Evolutionary conservation across 1,140 invertebrate genomes (phyloP).

Genomic region (Bradysia coprophila): DNA sequence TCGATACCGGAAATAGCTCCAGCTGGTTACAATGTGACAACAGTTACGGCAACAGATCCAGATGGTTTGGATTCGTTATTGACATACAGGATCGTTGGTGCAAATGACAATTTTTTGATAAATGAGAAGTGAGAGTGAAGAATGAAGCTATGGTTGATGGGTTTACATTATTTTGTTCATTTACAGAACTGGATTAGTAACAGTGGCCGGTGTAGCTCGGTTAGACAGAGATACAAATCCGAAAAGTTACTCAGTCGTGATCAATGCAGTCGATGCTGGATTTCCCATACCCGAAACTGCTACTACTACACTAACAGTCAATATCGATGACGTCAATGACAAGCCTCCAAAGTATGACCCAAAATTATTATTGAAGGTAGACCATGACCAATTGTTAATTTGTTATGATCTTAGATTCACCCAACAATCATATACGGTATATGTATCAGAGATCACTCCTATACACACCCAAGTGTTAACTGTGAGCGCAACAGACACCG

Average conservation of each 20-base stretch:
- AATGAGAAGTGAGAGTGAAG: slow-evolving; percentile 35
- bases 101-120: slow-evolving; percentile 63
- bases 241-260: slow-evolving; percentile 45
- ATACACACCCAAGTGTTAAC: slow-evolving; percentile 42
- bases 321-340: slow-evolving; percentile 64
- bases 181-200: slow-evolving; percentile 46
- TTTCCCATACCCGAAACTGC: slow-evolving; percentile 55
- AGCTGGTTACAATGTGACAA: slow-evolving; percentile 46
- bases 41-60: slow-evolving; percentile 50
- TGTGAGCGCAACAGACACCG: slow-evolving; percentile 46
- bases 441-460: slow-evolving; percentile 49
- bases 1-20: slow-evolving; percentile 49
- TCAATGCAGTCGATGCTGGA: slow-evolving; percentile 52
- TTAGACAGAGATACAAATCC: slow-evolving; percentile 49
- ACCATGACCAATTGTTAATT: not conserved
- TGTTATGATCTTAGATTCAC: slow-evolving; percentile 30
- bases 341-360: slow-evolving; percentile 38
- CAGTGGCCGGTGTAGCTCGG: slow-evolving; percentile 49
- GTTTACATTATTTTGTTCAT: not conserved
- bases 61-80: slow-evolving; percentile 51
- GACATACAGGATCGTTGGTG: slow-evolving; percentile 54
- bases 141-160: not conserved
- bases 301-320: slow-evolving; percentile 50
- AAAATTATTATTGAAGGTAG: not conserved
- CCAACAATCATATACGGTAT: slow-evolving; percentile 38